Conservation (phyloP, 2,113 vertebrate genomes). For the Benitochromis conjunctus region DNA sequence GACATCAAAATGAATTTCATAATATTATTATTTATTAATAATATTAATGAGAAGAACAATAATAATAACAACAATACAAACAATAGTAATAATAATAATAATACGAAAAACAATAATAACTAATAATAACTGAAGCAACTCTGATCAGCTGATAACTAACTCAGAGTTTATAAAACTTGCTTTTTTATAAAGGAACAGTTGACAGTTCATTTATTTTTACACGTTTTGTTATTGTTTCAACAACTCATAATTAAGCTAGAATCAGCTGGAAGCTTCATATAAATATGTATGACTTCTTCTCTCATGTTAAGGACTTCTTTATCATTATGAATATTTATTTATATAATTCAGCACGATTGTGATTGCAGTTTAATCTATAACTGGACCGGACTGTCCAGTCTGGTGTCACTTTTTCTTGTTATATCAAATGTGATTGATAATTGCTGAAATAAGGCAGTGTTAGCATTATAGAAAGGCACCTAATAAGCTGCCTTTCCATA, state of each 20-base stretch:
- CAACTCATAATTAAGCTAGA: rapidly evolving
- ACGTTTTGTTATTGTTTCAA: neutral
- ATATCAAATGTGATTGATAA: neutral
- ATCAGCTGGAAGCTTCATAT: neutral
- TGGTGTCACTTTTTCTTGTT: neutral
- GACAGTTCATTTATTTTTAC: neutral
- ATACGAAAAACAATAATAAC: neutral
- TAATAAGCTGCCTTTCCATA: neutral
- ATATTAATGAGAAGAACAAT: rapidly evolving
- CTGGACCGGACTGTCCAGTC: neutral
- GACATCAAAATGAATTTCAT: no score
- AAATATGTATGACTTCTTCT: neutral
- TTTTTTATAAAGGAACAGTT: neutral
- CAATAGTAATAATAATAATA: rapidly evolving
- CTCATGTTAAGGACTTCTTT: neutral
- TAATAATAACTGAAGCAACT: neutral
- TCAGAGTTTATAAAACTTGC: neutral
- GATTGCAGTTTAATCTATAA: neutral
- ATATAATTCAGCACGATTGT: rapidly evolving
- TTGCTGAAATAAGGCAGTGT: neutral
- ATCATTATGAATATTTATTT: neutral
- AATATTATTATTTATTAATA: rapidly evolving
- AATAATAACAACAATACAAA: no score
- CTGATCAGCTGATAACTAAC: neutral
- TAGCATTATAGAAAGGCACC: neutral